Evolutionary conservation across 2,888 invertebrate genomes (phyloP).

Genomic region (Diarsia dahlii): DNA sequence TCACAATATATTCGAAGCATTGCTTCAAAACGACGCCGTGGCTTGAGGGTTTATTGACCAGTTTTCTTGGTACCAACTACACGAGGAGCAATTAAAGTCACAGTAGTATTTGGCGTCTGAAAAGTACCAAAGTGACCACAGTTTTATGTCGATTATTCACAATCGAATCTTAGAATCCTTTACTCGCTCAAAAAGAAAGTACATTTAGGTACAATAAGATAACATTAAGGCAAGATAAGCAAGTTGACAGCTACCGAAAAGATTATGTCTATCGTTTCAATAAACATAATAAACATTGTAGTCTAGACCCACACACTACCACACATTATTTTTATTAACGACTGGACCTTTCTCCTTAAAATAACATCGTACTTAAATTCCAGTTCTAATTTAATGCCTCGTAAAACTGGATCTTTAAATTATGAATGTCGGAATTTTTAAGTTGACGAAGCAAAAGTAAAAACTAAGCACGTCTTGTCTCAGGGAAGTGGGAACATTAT

Average conservation of each 20-base stretch:
- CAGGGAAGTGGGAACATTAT: neutral
- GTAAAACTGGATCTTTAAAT: neutral
- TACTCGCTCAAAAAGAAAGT: neutral
- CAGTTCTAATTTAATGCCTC: neutral
- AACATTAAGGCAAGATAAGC: neutral
- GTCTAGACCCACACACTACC: no score
- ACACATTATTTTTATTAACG: neutral
- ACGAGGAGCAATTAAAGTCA: neutral
- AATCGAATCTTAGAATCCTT: neutral
- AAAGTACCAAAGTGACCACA: neutral
- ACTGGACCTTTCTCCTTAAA: neutral
- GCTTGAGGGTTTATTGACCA: slow-evolving; percentile 33
- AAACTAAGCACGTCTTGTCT: neutral
- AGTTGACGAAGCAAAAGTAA: neutral
- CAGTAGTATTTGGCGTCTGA: neutral
- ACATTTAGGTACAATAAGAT: neutral
- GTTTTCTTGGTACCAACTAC: slow-evolving; percentile 6
- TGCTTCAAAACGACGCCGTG: slow-evolving; percentile 27
- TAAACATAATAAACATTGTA: neutral
- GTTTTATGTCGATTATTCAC: no score
- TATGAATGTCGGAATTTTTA: neutral
- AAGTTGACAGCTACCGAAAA: neutral
- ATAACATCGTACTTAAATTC: neutral
- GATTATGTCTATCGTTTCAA: neutral
- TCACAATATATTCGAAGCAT: slow-evolving; percentile 25